Evolutionary conservation across 2,797 vertebrate species (phyloP), one percentile per base, ranked within the genome.

Genomic region (Hydrocynus forskahlii): DNA sequence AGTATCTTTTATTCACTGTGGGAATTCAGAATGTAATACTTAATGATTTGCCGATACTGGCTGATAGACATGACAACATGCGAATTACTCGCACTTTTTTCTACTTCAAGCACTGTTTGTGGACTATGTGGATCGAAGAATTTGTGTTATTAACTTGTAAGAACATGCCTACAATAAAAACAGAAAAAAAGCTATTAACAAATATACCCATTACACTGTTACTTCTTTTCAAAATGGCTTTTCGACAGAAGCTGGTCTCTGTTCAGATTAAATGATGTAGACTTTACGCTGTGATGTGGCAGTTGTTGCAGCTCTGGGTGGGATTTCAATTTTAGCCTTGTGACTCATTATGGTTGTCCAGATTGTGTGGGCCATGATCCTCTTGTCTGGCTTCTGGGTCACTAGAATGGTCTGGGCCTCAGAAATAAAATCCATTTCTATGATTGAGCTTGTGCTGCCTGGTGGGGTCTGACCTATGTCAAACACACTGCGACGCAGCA

Each of bases 371-470:
- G 72, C 57, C 73, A 60, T 80, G 83, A 84, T 84, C 70, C 70
- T 72, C 70, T 70, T 80, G 77, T 82, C 69, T 84, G 83, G 45
- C 45, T 80, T 84, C 81, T 80, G 74, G 64, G 80, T 82, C 78
- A 82, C 73, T 29, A 2, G 17, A 75, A 35, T 16, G 52, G 25
- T 76, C 59, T 80, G 78, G 68, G 80, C 67, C 78, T 81, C 63
- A 23, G 43, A 82, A 83, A 84, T 75, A 70, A 82, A 82, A 82
- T 78, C 70, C 43, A 71, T 81, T 81, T 81, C 29, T 63, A 23
- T 48, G 54, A 55, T 77, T 54, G 25, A 68, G 70, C 43, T n/a
- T 77, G 48, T 71, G 81, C 69, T 72, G 60, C 52, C 60, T 67
- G 78, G 82, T 60, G 76, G 67, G 73, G 71, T 75, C 14, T 59